Conservation (phyloP, 2,888 invertebrate genomes). For the Trypoxylon attenuatum region DNA sequence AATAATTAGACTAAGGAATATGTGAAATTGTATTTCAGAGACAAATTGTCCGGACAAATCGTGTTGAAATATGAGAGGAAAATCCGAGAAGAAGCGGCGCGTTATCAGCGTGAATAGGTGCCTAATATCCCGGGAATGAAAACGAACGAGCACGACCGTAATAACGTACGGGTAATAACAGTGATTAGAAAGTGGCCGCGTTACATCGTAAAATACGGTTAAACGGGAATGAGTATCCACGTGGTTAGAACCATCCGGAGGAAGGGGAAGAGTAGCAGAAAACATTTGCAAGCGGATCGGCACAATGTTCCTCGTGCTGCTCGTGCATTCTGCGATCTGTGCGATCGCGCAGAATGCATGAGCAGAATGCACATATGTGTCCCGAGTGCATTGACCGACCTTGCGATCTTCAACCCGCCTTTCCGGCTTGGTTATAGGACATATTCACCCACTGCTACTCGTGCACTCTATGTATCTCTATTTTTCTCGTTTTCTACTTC, state of each 20-base stretch:
- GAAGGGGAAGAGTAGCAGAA: constrained; percentile 15
- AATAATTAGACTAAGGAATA: too few relatives aligned
- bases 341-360: constrained; percentile 24
- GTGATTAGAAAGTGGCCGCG: constrained; percentile 13
- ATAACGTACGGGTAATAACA: constrained; percentile 2
- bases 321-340: constrained; percentile 19
- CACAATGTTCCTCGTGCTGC: too few relatives aligned
- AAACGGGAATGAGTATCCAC: too few relatives aligned
- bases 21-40: too few relatives aligned
- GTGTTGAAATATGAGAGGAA: too few relatives aligned
- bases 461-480: too few relatives aligned
- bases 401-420: constrained; percentile 60
- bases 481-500: constrained; percentile 10
- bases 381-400: constrained; percentile 61
- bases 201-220: background rate
- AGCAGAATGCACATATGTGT: constrained; percentile 32
- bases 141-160: too few relatives aligned
- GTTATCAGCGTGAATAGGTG: background rate
- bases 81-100: background rate
- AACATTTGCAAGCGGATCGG: too few relatives aligned
- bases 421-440: constrained; percentile 45
- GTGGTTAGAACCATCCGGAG: too few relatives aligned
- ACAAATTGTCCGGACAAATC: too few relatives aligned
- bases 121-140: too few relatives aligned
- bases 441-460: constrained; percentile 56